Evolutionary conservation across 2,797 vertebrate genomes (phyloP), one percentile per base, ranked within the genome.

Genomic region (Hozukius guyotensis): DNA sequence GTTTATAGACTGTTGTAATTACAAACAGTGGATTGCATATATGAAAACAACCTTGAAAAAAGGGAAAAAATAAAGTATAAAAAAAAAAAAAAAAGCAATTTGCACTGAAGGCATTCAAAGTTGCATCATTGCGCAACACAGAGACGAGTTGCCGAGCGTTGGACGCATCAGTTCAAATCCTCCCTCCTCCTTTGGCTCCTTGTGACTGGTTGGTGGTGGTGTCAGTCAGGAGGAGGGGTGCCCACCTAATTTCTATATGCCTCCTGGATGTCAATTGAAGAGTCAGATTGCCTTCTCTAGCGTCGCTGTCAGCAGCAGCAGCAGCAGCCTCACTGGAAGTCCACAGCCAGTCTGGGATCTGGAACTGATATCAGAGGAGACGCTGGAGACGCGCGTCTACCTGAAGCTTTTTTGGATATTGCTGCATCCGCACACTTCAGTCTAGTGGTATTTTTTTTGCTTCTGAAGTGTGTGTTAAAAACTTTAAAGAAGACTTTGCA

Each of bases 171-270:
- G 77, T 74, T 78, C 36, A 80, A 87, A 86, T 77, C 93, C 93
- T 75, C 94, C 94, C 94, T 92, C 92, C 82, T 88, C 38, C 38
- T 42, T 79, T 81, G 53, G 56, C 85, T 81, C 72, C 87, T 36
- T 87, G 87, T 94, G 93, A 96, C 75, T 96, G 96, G 95, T 89
- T 88, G 83, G 65, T 46, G 82, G 56, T 18, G 20, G 64, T 90
- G 95, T 95, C 95, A 92, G 59, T 96, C 94, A 94, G 78, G 67
- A 81, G 76, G 88, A 90, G 92, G 93, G 93, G 93, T 90, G 91
- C 91, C 81, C 86, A 86, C 87, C 87, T 91, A 88, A 93, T 93
- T 91, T 93, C 90, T 94, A 90, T 88, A 92, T 93, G 87, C 92
- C 85, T 93, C 91, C 85, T 93, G 92, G 57, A 84, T 93, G 94